Conservation (phyloP, 2,888 invertebrate genomes). For the Sphaerophoria taeniata region DNA sequence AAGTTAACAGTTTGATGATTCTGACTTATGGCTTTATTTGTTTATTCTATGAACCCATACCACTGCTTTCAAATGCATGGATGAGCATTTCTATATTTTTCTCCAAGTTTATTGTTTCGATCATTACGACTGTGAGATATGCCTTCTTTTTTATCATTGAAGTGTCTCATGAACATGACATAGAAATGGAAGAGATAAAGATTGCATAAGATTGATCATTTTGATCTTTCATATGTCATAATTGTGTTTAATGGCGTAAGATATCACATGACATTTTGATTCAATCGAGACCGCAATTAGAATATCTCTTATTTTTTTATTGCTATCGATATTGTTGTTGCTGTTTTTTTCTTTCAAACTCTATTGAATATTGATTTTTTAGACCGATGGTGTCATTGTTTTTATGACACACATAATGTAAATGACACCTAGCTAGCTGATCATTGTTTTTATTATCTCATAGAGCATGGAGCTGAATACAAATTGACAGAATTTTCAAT, state of each 20-base stretch:
- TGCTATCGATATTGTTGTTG: neutral
- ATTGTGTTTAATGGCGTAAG: neutral
- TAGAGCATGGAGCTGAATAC: constrained; percentile 42
- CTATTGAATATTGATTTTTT: constrained; percentile 54
- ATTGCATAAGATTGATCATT: constrained; percentile 48
- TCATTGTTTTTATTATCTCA: constrained; percentile 18
- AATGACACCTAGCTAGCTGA: constrained; percentile 21
- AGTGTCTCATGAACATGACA: neutral
- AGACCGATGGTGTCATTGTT: constrained; percentile 54
- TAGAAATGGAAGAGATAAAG: neutral
- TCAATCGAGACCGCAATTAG: constrained; percentile 41
- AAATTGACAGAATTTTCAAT: constrained; percentile 26
- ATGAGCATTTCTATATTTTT: constrained; percentile 15
- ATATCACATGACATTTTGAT: constrained; percentile 41
- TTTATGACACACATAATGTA: constrained; percentile 31
- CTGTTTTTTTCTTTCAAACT: constrained; percentile 9
- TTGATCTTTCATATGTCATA: constrained; percentile 14
- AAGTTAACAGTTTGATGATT: constrained; percentile 30
- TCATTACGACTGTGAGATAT: neutral
- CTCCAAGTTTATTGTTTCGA: neutral
- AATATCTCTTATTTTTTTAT: constrained; percentile 13
- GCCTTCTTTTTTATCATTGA: constrained; percentile 1
- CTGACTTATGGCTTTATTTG: neutral
- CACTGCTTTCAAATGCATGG: neutral
- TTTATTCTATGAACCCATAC: constrained; percentile 7